Conservation (phyloP, 2,797 vertebrate genomes). For the Erethizon dorsatum region DNA sequence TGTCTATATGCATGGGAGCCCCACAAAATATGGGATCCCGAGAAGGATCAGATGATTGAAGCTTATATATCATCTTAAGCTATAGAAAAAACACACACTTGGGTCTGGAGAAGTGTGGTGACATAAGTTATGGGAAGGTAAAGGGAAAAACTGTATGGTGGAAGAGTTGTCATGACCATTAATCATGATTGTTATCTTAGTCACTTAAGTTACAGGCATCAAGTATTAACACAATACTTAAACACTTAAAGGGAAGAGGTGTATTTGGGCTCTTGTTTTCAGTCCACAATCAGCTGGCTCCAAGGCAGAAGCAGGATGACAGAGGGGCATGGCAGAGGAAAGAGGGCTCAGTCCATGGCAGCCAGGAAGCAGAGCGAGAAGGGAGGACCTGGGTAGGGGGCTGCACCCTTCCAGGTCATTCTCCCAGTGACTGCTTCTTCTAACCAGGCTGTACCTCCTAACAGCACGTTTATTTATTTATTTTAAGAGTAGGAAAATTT, state of each 20-base stretch:
- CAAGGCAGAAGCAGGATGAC: background rate
- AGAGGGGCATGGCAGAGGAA: background rate
- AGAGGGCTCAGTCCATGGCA: background rate
- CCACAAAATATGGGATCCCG: background rate
- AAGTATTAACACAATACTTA: background rate
- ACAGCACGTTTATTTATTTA: background rate
- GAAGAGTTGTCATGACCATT: background rate
- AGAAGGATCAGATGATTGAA: background rate
- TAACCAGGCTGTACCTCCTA: background rate
- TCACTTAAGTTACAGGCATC: background rate
- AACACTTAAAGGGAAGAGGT: background rate
- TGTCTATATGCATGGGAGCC: background rate
- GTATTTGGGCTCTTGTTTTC: background rate
- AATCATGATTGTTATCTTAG: background rate
- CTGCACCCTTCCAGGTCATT: background rate
- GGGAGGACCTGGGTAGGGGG: background rate
- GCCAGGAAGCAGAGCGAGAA: background rate
- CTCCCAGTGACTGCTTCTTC: background rate
- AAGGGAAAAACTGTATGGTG: background rate
- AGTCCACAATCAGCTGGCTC: background rate
- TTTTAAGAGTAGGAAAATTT: background rate
- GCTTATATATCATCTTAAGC: background rate
- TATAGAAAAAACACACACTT: background rate
- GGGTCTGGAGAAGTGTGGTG: background rate
- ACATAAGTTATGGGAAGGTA: background rate